phyloP scores from a whole-genome alignment of 2,888 invertebrate genomes.

The Euzophera pinguis region DNA sequence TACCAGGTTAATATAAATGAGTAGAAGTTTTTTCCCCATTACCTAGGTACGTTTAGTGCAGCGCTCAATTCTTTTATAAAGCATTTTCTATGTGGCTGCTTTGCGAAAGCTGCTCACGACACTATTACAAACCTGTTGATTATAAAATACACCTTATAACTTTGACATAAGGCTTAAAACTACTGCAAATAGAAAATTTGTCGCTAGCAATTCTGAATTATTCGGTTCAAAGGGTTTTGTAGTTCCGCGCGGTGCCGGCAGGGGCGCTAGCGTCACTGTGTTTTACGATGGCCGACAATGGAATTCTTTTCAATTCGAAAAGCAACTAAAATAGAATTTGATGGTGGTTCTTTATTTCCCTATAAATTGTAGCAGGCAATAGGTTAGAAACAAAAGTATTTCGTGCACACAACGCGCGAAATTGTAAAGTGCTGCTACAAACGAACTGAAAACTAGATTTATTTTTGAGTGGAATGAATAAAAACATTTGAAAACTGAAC shows the following conservation, averaged over 20 bases:
- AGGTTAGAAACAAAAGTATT: neutral
- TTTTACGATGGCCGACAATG: slow-evolving; percentile 48
- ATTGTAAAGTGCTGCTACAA: neutral
- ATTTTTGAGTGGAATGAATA: neutral
- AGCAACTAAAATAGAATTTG: slow-evolving; percentile 47
- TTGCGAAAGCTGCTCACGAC: slow-evolving; percentile 27
- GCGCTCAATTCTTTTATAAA: slow-evolving; percentile 41
- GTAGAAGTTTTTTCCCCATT: neutral
- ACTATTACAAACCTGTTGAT: slow-evolving; percentile 17
- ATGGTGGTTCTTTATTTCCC: slow-evolving; percentile 35
- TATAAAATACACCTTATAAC: slow-evolving; percentile 24
- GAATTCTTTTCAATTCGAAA: slow-evolving; percentile 43
- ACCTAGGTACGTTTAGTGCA: neutral
- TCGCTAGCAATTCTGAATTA: slow-evolving; percentile 44
- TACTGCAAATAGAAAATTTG: slow-evolving; percentile 29
- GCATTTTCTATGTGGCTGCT: slow-evolving; percentile 45
- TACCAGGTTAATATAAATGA: no score
- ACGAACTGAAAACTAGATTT: neutral
- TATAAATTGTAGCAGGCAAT: slow-evolving; percentile 22
- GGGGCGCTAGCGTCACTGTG: slow-evolving; percentile 37
- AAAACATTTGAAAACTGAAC: neutral
- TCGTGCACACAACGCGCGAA: neutral
- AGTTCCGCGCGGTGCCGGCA: slow-evolving; percentile 38
- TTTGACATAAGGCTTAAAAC: slow-evolving; percentile 23
- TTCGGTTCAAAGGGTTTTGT: slow-evolving; percentile 48